These are phyloP conservation scores for Noturus placidus DNA, from an alignment of 2,113 vertebrate species.

Conservation along the genomic window DNA sequence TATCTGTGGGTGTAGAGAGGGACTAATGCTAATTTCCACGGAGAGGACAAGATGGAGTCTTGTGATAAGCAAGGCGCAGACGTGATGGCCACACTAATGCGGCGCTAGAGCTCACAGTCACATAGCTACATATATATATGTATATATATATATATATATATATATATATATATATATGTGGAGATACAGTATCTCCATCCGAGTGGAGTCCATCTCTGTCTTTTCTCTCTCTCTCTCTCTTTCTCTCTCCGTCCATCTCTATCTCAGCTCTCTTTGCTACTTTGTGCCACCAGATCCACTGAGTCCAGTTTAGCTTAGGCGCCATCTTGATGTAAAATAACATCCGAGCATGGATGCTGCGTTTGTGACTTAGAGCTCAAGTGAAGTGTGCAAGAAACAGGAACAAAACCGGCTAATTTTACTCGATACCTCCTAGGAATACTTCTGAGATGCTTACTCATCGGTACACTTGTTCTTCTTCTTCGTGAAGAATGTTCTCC, in stretches of 20 bases:
- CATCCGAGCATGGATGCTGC: background rate
- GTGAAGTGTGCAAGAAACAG: background rate
- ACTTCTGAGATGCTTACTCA: background rate
- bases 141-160: too few relatives aligned
- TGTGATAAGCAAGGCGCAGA: conserved; percentile 5
- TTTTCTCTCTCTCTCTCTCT: background rate
- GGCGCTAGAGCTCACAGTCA: background rate
- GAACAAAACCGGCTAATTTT: background rate
- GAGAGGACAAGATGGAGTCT: conserved; percentile 42
- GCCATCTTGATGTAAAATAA: background rate
- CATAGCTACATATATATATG: background rate
- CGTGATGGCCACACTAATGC: conserved; percentile 21
- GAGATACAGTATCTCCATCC: background rate
- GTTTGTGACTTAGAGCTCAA: background rate
- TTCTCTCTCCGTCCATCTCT: background rate
- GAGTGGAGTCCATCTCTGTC: background rate
- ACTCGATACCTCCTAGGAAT: background rate
- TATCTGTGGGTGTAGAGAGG: conserved; percentile 1
- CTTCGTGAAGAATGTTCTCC: background rate
- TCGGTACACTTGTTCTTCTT: background rate
- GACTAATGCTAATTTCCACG: conserved; percentile 37
- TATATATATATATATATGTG: too few relatives aligned
- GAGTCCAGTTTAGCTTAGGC: background rate
- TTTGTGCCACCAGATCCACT: background rate
- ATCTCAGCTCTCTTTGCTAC: background rate